Conservation (phyloP, 2,888 invertebrate species). For the Laspeyria flexula region DNA sequence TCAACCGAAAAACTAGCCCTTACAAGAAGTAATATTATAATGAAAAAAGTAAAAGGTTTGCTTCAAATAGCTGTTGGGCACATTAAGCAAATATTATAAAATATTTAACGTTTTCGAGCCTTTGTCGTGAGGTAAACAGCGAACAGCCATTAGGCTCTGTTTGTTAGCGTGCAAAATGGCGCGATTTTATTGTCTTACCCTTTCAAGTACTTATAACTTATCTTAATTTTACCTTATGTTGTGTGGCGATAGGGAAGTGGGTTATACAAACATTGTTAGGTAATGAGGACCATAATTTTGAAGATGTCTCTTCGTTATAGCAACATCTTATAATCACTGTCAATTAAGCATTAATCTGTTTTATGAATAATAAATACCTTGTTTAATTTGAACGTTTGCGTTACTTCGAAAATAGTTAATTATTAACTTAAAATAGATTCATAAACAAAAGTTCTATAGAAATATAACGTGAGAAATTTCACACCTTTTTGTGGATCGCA, state of each 20-base stretch:
- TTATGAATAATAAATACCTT: no score
- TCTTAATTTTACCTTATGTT: conserved; percentile 13
- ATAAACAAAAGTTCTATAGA: no score
- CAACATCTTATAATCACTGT: no score
- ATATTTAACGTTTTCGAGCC: conserved; percentile 54
- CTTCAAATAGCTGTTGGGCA: conserved; percentile 51
- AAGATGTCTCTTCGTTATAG: background rate
- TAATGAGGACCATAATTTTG: background rate
- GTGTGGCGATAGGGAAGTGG: background rate
- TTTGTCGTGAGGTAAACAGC: conserved; percentile 58
- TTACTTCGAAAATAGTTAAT: no score
- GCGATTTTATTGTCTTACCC: conserved; percentile 41
- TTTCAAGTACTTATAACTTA: conserved; percentile 19
- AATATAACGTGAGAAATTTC: no score
- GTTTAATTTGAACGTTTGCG: no score
- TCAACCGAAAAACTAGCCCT: conserved; percentile 9
- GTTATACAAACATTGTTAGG: conserved; percentile 2
- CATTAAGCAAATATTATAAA: conserved; percentile 64
- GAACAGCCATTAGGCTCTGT: conserved; percentile 54
- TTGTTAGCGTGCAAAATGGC: conserved; percentile 28
- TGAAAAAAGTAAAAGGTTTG: conserved; percentile 44
- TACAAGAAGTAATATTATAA: conserved; percentile 46
- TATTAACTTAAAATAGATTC: no score
- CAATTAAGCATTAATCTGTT: no score
- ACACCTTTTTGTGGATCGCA: no score